These are phyloP conservation scores for Falco novaeseelandiae DNA, from an alignment of 2,797 vertebrate species.

Conservation along the genomic window DNA sequence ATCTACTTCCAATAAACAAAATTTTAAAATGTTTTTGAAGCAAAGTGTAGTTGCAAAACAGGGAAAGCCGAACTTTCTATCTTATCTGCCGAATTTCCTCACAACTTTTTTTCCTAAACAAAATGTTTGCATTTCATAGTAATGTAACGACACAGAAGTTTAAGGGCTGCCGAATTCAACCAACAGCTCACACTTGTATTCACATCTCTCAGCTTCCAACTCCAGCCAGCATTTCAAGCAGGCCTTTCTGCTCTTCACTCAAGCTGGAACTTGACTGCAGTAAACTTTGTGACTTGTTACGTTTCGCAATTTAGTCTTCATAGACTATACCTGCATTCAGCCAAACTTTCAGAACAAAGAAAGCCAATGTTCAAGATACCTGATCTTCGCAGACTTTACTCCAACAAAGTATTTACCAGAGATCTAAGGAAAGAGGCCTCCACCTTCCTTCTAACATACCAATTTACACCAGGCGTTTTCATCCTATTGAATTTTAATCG, in stretches of 20 bases:
- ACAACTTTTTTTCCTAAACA: not conserved
- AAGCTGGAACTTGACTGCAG: not conserved
- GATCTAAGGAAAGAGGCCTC: not conserved
- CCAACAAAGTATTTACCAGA: not conserved
- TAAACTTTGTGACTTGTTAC: not conserved
- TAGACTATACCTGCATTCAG: not conserved
- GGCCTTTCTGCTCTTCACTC: not conserved
- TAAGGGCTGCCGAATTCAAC: not conserved
- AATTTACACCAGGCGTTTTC: not conserved
- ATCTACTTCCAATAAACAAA: not conserved
- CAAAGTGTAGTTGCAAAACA: not conserved
- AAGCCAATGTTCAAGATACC: not conserved
- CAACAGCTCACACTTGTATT: not conserved
- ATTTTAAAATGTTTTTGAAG: not conserved
- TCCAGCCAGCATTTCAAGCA: not conserved
- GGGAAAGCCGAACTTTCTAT: not conserved
- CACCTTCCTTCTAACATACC: not conserved
- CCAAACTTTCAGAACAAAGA: not conserved
- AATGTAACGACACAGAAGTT: not conserved
- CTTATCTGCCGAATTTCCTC: not conserved
- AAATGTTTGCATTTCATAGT: not conserved
- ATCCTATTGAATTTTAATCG: not conserved
- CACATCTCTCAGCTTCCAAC: not conserved
- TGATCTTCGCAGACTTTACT: not conserved
- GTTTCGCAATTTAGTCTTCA: not conserved